Base-by-base conservation (phyloP, 2,888 invertebrate genomes). In the Agrochola lychnidis region DNA sequence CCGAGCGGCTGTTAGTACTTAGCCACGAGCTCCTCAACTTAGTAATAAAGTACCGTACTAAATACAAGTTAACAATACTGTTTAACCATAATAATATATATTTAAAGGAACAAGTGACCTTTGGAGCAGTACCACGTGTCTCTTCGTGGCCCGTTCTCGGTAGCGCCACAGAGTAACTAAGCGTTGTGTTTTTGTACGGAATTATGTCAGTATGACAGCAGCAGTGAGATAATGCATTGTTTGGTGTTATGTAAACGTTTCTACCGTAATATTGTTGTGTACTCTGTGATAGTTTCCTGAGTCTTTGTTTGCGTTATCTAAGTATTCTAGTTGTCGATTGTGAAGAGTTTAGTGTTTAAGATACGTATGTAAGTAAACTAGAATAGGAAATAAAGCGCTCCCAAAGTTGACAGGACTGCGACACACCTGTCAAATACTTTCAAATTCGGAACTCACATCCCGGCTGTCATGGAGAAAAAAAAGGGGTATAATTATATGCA, bases 181-280 rank as follows among this genome's bases (percentile, higher is more conserved):
- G 5, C 30, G 40, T 69, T 22, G 22, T 78, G 51, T 56, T 84
- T 76, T 76, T 67, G 73, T 70, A 71, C 51, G 25, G 40, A 78
- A 84, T 81, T 64, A 85, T 78, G 73, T 72, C 84, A 85, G 75
- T 81, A 67, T 81, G 57, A 76, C 76, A 81, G 78, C 36, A 48
- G 56, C 14, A 70, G 30, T 77, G 70, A 77, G 87, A 76, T 85
- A 82, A 79, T 62, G 62, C 61, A 73, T 83, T 87, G 79, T 87
- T 72, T 73, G 40, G 45, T 62, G 40, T 75, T 56, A 79, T 63
- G 56, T 45, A 82, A 75, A 76, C 70, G 36, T 67, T 25, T 61
- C 9, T 61, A 76, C 30, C n/a, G 63, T 77, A 30, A 25, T 64
- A 62, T 73, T 81, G 42, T 68, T 81, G 63, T 79, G 61, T 71